Conservation (phyloP, 2,888 invertebrate species). For the Ligdia adustata region DNA sequence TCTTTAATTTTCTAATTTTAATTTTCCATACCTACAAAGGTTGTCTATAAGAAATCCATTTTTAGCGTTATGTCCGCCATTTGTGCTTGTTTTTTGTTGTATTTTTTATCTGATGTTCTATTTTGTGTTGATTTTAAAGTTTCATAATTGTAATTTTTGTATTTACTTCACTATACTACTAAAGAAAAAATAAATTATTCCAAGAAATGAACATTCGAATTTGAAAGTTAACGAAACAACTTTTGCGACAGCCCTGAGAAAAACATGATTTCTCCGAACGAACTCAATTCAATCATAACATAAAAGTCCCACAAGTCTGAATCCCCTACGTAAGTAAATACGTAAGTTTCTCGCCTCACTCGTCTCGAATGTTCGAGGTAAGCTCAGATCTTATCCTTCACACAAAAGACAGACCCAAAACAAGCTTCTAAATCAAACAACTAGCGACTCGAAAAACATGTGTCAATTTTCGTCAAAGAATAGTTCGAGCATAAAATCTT, state of each 20-base stretch:
- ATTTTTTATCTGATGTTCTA: too few species aligned
- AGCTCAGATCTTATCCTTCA: slow-evolving; percentile 8
- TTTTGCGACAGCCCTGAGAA: background rate
- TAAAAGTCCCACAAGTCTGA: slow-evolving; percentile 7
- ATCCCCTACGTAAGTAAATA: slow-evolving; percentile 4
- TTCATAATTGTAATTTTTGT: too few species aligned
- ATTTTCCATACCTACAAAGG: too few species aligned
- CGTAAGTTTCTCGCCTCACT: slow-evolving; percentile 1
- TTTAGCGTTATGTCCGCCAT: too few species aligned
- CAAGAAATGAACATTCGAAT: too few species aligned
- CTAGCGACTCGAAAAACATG: slow-evolving; percentile 40
- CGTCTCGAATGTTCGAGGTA: background rate
- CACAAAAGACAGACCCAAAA: slow-evolving; percentile 29
- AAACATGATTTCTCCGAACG: background rate
- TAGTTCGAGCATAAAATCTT: slow-evolving; percentile 41
- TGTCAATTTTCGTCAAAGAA: slow-evolving; percentile 46
- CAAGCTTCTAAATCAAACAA: slow-evolving; percentile 39
- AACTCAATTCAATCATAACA: slow-evolving; percentile 1
- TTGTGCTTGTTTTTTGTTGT: too few species aligned
- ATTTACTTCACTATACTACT: too few species aligned
- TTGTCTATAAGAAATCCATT: too few species aligned
- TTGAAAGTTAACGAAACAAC: too few species aligned
- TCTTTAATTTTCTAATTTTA: too few species aligned
- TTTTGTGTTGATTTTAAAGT: too few species aligned
- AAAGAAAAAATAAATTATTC: too few species aligned